Evolutionary conservation across 2,888 invertebrate genomes (phyloP), one percentile per base, ranked within the genome.

Genomic region (Rhabditophanes sp.): DNA sequence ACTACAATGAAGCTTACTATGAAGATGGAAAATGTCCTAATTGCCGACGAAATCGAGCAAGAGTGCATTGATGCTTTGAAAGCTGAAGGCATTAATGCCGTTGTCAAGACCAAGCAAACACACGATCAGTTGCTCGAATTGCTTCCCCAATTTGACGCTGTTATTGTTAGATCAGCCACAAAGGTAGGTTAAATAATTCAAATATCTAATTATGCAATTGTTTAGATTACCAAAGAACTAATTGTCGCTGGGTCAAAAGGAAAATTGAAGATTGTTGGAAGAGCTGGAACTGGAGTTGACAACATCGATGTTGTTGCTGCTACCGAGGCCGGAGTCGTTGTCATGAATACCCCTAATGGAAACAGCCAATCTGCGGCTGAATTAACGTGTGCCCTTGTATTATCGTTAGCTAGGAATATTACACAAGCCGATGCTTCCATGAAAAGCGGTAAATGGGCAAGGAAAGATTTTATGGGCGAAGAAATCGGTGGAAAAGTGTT

Each of bases 221-320:
- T 85, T 90, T 23, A 45, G 49, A 45, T 45, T 25, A 45, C 50
- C 22, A 22, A 35, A 2, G 81, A 82, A 46, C 77, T 93, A 18
- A 73, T 93, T 41, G 74, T 75, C 35, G 70, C 69, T 2, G 30
- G 28, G 8, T 14, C 44, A 16, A 31, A 30, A n/a, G 78, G 78
- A 1, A 80, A 77, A 2, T 71, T 93, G 25, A 80, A 81, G 68
- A 79, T 84, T 12, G 79, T 93, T 25, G 90, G 85, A 9, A 75
- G 93, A 26, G 93, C 93, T n/a, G 93, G 93, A 4, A 90, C 88
- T 2, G 96, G 96, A 3, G 84, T 90, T 3, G 96, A 96, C 70
- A 96, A 93, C 68, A 90, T 96, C 45, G 87, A 96, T 66, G 77
- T 83, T 26, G 69, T 73, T 23, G 78, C 82, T 4, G 90, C 93